Evolutionary conservation across 2,888 invertebrate species (phyloP).

Genomic region (Heliothis peltigera): DNA sequence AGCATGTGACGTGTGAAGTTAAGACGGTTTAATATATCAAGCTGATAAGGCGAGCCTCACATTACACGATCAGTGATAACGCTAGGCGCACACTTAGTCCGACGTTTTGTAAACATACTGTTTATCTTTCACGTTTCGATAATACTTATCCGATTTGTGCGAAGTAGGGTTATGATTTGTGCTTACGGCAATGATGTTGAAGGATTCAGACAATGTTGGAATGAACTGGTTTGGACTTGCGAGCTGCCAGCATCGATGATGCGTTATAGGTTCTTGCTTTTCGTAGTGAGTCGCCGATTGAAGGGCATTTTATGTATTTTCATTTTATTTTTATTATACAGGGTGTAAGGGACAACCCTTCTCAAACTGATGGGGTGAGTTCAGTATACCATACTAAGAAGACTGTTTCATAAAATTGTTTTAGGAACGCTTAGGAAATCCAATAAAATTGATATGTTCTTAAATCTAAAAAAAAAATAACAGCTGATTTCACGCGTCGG

Average conservation of each 20-base stretch:
- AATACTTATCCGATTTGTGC: constrained; percentile 43
- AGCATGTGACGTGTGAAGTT: background rate
- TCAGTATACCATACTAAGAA: too few species aligned
- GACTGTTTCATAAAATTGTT: too few species aligned
- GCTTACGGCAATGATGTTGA: constrained; percentile 7
- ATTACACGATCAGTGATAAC: constrained; percentile 59
- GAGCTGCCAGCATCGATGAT: background rate
- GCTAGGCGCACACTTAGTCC: constrained; percentile 58
- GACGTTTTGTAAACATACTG: constrained; percentile 60
- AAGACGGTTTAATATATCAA: constrained; percentile 39
- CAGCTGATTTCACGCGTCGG: too few species aligned
- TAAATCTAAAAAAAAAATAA: too few species aligned
- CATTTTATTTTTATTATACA: too few species aligned
- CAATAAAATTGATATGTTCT: too few species aligned
- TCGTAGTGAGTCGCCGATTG: too few species aligned
- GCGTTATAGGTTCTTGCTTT: too few species aligned
- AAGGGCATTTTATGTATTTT: too few species aligned
- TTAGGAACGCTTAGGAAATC: too few species aligned
- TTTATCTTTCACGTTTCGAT: constrained; percentile 59
- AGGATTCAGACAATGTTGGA: background rate
- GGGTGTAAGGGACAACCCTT: too few species aligned
- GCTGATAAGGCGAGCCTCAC: constrained; percentile 52
- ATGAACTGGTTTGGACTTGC: background rate
- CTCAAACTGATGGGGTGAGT: too few species aligned
- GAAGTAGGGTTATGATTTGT: constrained; percentile 52